These are phyloP conservation scores for Mythimna pallens DNA, from an alignment of 2,888 invertebrate genomes.

Conservation along the genomic window DNA sequence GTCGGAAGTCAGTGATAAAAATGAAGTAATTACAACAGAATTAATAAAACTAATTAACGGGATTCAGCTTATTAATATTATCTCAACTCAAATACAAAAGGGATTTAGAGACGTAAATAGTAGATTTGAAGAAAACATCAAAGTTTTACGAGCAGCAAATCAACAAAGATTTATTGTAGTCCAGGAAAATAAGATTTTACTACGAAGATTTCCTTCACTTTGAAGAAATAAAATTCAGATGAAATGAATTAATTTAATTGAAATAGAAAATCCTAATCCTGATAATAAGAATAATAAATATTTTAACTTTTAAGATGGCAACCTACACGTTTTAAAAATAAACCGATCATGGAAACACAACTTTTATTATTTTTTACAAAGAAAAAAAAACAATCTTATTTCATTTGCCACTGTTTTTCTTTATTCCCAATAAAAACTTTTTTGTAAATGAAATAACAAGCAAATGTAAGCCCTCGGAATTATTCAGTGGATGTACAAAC, in stretches of 20 bases:
- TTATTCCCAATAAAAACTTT: conserved; percentile 20
- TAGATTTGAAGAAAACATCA: conserved; percentile 45
- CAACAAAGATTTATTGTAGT: conserved; percentile 56
- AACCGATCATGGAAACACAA: not conserved
- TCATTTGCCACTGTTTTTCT: conserved; percentile 4
- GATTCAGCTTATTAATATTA: conserved; percentile 9
- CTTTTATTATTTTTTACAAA: not conserved
- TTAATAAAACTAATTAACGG: conserved; percentile 11
- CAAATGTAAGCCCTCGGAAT: conserved; percentile 24
- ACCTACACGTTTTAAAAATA: not conserved
- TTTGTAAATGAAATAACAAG: conserved; percentile 14
- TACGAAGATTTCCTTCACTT: conserved; percentile 37
- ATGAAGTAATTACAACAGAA: not conserved
- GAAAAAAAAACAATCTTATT: conserved; percentile 20
- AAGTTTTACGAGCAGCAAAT: conserved; percentile 54
- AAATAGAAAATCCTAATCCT: conserved; percentile 23
- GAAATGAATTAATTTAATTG: conserved; percentile 32
- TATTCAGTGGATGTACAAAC: conserved; percentile 39
- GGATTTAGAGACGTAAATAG: conserved; percentile 10
- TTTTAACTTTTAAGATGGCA: not conserved
- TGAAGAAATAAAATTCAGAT: conserved; percentile 41
- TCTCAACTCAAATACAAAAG: conserved; percentile 33
- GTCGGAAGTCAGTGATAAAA: not conserved
- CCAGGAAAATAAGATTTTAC: conserved; percentile 45
- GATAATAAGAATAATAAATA: conserved; percentile 16